phyloP scores from a whole-genome alignment of 2,113 vertebrate genomes.

The Halcyon senegalensis region DNA sequence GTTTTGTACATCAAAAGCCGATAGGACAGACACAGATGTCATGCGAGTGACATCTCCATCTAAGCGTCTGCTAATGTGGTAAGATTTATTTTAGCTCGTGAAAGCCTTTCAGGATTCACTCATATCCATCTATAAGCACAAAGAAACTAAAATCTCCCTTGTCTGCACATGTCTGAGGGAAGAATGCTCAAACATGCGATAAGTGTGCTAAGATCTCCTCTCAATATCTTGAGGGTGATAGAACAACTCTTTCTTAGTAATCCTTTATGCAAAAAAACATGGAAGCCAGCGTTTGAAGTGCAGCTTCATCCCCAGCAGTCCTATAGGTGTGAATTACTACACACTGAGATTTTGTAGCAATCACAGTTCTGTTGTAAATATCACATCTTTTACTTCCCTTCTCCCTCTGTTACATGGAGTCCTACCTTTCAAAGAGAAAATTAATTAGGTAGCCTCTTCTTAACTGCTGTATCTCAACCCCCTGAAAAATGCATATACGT shows the following conservation, averaged over 20 bases:
- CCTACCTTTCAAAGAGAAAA: background rate
- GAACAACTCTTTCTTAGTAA: background rate
- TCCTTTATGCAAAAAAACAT: background rate
- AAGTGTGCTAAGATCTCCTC: background rate
- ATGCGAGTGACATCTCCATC: background rate
- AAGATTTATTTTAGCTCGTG: background rate
- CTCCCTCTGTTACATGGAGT: fast-evolving
- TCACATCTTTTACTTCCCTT: background rate
- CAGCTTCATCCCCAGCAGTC: background rate
- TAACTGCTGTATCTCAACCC: background rate
- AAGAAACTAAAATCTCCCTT: background rate
- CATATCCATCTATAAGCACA: background rate
- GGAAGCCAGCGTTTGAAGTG: background rate
- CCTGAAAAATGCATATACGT: fast-evolving
- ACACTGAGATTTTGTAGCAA: background rate
- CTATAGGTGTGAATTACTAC: background rate
- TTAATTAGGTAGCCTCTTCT: background rate
- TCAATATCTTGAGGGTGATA: background rate
- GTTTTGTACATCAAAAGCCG: background rate
- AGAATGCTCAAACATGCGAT: background rate
- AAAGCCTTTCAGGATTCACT: background rate
- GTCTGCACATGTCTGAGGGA: background rate
- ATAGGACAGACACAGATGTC: background rate
- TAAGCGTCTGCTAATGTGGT: background rate
- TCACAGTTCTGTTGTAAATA: background rate